These are phyloP conservation scores for Margarornis squamiger DNA, from an alignment of 2,797 vertebrate species.

Conservation along the genomic window DNA sequence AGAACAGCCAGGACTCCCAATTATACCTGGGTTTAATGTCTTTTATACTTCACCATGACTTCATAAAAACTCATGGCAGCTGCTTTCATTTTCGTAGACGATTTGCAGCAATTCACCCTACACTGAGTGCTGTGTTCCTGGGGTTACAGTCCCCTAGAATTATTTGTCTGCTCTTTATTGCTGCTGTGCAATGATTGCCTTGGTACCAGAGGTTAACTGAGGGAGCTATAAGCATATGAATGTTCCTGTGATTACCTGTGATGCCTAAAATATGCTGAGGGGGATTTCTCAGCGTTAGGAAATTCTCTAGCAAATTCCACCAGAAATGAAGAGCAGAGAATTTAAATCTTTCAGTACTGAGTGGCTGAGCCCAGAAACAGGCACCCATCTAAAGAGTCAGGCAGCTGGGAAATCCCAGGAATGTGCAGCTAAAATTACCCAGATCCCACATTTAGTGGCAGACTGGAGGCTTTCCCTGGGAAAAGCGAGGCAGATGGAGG, in stretches of 20 bases:
- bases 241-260: neutral
- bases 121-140: neutral
- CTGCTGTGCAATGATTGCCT: constrained; percentile 2
- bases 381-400: neutral
- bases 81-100: neutral
- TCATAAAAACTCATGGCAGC: neutral
- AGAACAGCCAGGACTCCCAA: rapidly evolving
- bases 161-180: neutral
- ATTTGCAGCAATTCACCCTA: neutral
- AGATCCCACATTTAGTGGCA: neutral
- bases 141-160: neutral
- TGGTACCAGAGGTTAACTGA: neutral
- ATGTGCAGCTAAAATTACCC: neutral
- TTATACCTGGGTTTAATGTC: neutral
- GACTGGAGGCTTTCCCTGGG: neutral
- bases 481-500: neutral
- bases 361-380: neutral
- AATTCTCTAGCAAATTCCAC: neutral
- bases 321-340: neutral
- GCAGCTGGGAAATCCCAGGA: neutral
- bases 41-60: neutral
- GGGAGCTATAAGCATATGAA: neutral
- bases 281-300: neutral
- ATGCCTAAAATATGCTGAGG: neutral
- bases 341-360: neutral